Evolutionary conservation across 2,797 vertebrate species (phyloP).

Genomic region (Falco berigora): DNA sequence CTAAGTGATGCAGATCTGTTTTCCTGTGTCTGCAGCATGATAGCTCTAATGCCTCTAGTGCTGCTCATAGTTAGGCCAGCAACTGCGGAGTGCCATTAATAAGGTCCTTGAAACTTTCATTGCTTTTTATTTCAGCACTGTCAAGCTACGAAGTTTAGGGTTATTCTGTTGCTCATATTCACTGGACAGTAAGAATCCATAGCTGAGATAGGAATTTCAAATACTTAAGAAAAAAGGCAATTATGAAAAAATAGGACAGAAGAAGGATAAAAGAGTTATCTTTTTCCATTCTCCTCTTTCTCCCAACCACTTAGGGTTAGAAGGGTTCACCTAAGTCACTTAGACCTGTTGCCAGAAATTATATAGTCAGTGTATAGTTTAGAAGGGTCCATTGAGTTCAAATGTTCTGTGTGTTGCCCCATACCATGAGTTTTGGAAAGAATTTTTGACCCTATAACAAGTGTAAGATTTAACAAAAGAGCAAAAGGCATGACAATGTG

Average conservation of each 20-base stretch:
- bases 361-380: background rate
- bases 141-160: background rate
- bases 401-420: background rate
- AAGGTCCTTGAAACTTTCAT: slow-evolving; percentile 23
- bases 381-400: background rate
- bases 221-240: background rate
- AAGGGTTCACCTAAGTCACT: background rate
- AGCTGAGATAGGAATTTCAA: background rate
- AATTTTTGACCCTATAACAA: background rate
- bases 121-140: background rate
- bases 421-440: background rate
- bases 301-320: background rate
- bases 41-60: background rate
- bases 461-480: background rate
- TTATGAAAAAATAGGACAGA: background rate
- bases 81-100: background rate
- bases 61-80: slow-evolving; percentile 13
- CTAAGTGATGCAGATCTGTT: slow-evolving; percentile 51
- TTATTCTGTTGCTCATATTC: background rate
- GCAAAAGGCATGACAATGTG: background rate
- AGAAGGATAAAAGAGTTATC: background rate
- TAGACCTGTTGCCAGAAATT: slow-evolving; percentile 2
- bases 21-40: slow-evolving; percentile 36
- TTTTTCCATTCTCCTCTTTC: background rate
- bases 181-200: background rate